Evolutionary conservation across 2,113 vertebrate species (phyloP).

Genomic region (Pao palembangensis): DNA sequence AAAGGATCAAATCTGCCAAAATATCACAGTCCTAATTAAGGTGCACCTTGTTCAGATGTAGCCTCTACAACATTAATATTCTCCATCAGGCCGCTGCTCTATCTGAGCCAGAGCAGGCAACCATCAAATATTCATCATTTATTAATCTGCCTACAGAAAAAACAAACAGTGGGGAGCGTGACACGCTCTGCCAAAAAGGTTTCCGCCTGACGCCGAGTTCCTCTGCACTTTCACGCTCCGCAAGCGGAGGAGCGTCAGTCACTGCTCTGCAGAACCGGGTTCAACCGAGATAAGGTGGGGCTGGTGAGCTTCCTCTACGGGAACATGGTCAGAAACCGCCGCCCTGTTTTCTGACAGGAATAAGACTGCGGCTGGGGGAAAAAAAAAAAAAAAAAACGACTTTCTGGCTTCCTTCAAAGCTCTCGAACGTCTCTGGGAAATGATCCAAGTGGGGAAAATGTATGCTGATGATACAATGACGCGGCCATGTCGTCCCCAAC

Average conservation of each 20-base stretch:
- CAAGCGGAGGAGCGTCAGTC: background rate
- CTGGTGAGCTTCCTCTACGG: constrained; percentile 14
- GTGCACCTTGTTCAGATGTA: constrained; percentile 61
- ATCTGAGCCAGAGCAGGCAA: constrained; percentile 61
- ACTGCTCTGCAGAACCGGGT: constrained; percentile 29
- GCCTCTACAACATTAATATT: constrained; percentile 72
- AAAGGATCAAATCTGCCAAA: constrained; percentile 38
- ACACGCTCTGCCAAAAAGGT: constrained; percentile 36
- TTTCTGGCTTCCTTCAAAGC: too few species aligned
- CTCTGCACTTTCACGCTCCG: constrained; percentile 18
- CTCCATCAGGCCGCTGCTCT: constrained; percentile 57
- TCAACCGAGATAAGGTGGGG: constrained; percentile 41
- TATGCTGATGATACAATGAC: too few species aligned
- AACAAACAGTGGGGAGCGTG: constrained; percentile 63
- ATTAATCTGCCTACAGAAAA: constrained; percentile 70
- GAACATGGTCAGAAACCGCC: background rate
- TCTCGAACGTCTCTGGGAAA: too few species aligned
- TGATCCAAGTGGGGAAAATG: too few species aligned
- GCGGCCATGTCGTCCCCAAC: too few species aligned
- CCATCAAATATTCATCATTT: constrained; percentile 77
- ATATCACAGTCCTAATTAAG: constrained; percentile 71
- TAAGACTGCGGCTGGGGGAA: too few species aligned
- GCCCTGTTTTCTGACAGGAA: too few species aligned
- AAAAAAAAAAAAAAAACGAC: too few species aligned
- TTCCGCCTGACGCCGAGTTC: too few species aligned